phyloP scores from a whole-genome alignment of 2,888 invertebrate species.

The Panopea generosa region DNA sequence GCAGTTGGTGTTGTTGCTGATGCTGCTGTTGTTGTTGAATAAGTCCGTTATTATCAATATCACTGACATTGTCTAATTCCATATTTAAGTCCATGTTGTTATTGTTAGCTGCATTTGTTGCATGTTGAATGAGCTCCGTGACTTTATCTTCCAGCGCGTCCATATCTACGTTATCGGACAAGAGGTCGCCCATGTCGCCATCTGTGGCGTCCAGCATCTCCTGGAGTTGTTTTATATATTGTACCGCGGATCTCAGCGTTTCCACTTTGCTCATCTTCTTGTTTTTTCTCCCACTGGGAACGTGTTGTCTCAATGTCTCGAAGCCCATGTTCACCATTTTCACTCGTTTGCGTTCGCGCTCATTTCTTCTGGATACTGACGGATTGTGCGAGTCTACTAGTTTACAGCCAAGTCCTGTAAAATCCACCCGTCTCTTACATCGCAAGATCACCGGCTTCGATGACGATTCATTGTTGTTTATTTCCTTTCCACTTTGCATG shows the following conservation, averaged over 20 bases:
- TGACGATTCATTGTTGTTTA: constrained; percentile 51
- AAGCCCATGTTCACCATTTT: constrained; percentile 89
- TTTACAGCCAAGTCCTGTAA: constrained; percentile 75
- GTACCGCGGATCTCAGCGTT: constrained; percentile 81
- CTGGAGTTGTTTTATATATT: constrained; percentile 81
- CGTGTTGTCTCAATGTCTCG: constrained; percentile 81
- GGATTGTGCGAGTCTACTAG: constrained; percentile 87
- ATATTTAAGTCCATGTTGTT: constrained; percentile 17
- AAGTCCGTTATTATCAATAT: constrained; percentile 6
- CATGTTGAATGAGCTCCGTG: constrained; percentile 46
- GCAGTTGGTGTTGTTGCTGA: constrained; percentile 10
- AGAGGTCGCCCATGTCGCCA: constrained; percentile 22
- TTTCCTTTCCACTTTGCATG: constrained; percentile 60
- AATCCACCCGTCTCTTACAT: constrained; percentile 81
- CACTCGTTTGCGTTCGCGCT: constrained; percentile 96
- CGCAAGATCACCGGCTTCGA: constrained; percentile 76
- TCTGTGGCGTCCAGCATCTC: constrained; percentile 59
- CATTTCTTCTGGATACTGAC: constrained; percentile 93
- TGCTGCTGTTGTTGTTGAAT: constrained; percentile 17
- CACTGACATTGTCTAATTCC: constrained; percentile 8
- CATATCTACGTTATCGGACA: constrained; percentile 51
- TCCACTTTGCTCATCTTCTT: constrained; percentile 85
- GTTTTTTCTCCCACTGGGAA: constrained; percentile 80
- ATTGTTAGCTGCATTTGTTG: constrained; percentile 21
- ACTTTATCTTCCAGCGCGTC: constrained; percentile 48